Evolutionary conservation across 2,888 invertebrate genomes (phyloP).

Genomic region (Papilio elwesi): DNA sequence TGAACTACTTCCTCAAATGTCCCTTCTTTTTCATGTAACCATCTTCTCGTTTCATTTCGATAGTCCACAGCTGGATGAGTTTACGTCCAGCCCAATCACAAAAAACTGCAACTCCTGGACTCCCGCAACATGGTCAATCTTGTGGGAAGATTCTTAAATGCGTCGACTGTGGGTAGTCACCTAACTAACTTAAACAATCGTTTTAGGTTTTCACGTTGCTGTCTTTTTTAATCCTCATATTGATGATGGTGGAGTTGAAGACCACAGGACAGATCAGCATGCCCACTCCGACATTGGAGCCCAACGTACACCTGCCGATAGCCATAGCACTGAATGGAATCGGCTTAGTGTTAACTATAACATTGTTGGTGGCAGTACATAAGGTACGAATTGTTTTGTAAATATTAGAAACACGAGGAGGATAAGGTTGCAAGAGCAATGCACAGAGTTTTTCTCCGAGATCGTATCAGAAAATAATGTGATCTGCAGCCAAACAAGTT

Average conservation of each 20-base stretch:
- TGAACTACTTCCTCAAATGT: too few relatives aligned
- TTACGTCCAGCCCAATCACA: too few relatives aligned
- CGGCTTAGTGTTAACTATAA: constrained; percentile 60
- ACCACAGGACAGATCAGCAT: constrained; percentile 46
- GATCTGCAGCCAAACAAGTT: too few relatives aligned
- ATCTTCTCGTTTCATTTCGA: too few relatives aligned
- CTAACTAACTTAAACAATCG: too few relatives aligned
- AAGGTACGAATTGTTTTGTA: constrained; percentile 50
- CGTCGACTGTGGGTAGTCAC: too few relatives aligned
- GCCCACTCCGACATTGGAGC: constrained; percentile 44
- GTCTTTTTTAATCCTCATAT: constrained; percentile 53
- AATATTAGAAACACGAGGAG: background rate
- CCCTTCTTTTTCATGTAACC: too few relatives aligned
- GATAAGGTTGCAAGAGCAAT: background rate
- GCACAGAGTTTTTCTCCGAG: background rate
- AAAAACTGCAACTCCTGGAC: too few relatives aligned
- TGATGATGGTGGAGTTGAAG: constrained; percentile 58
- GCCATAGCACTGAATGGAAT: constrained; percentile 55
- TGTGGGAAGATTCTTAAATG: too few relatives aligned
- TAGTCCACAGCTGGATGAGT: too few relatives aligned
- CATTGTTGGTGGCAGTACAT: constrained; percentile 62
- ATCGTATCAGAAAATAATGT: too few relatives aligned
- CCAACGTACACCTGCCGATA: constrained; percentile 56
- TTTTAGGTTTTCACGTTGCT: constrained; percentile 18
- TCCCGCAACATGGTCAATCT: too few relatives aligned